phyloP scores from a whole-genome alignment of 2,888 invertebrate species.

The Polietes domitor region DNA sequence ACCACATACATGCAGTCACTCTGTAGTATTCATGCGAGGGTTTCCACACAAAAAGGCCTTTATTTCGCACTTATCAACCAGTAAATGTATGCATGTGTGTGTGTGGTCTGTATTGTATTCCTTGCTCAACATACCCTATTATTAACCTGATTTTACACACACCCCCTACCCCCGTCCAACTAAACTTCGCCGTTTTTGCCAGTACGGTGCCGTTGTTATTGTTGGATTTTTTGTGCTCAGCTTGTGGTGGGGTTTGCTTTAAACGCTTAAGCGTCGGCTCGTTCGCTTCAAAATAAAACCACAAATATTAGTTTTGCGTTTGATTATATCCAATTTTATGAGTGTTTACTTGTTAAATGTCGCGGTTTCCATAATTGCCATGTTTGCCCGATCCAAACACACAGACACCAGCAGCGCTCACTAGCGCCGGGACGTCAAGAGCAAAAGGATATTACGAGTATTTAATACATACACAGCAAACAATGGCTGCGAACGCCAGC shows the following conservation, averaged over 20 bases:
- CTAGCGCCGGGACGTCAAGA: slow-evolving; percentile 12
- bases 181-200: background rate
- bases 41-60: background rate
- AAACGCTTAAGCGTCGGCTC: background rate
- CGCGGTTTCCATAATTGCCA: slow-evolving; percentile 52
- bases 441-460: background rate
- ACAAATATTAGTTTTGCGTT: slow-evolving; percentile 75
- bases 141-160: slow-evolving; percentile 39
- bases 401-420: slow-evolving; percentile 17
- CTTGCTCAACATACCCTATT: slow-evolving; percentile 15
- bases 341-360: slow-evolving; percentile 51
- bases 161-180: too few relatives aligned
- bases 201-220: background rate
- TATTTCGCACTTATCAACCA: background rate
- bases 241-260: slow-evolving; percentile 24
- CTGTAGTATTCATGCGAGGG: background rate
- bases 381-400: slow-evolving; percentile 50
- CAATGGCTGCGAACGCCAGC: background rate
- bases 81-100: background rate
- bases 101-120: slow-evolving; percentile 18
- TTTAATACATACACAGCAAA: background rate
- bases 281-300: slow-evolving; percentile 66
- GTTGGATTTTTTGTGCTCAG: background rate
- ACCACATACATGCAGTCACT: slow-evolving; percentile 13
- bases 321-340: slow-evolving; percentile 68